Base-by-base conservation (phyloP, 2,888 invertebrate species). In the Ophion obscuratus region DNA sequence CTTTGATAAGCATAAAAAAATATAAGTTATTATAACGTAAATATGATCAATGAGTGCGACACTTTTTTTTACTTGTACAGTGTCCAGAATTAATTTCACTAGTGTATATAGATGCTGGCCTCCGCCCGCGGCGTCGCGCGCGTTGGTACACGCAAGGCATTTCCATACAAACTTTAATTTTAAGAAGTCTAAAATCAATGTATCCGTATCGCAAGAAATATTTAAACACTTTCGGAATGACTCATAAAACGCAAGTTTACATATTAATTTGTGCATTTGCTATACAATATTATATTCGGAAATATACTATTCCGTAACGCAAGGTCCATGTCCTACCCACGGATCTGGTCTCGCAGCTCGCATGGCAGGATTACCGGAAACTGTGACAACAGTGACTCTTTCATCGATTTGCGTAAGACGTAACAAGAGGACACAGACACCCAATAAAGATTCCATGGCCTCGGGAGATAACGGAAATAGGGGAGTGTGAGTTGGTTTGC, bases 361-460 rank as follows among this genome's bases (percentile, higher is more conserved):
- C 81, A 82, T 79, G 71, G 70, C 87, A 61, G 87, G 85, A 86
- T 78, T 87, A 14, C 88, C 91, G 61, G 86, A 88, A 74, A 83
- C 79, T 17, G 82, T 88, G 24, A 89, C 88, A 6, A 88, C 86
- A 85, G 85, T 88, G 14, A 87, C 87, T 6, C 81, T 89, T 75
- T 88, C 88, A 6, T 88, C 89, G 66, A 62, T 85, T 20, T 83
- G 79, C 36, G 76, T 88, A 10, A 88, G 85, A 81, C 88, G 90
- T 76, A 88, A 89, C 76, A 91, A 90, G 77, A 89, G 88, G 77
- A 90, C 90, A 31, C 91, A 90, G 81, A 91, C 89, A 11, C 83
- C 17, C 4, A 80, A 67, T 40, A 86, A 81, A 62, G 76, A 76
- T 73, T 67, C 67, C 11, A 31, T 83, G 36, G 17, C 59, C 66